Conservation (phyloP, 2,888 invertebrate genomes). For the Amphimallon solstitiale region DNA sequence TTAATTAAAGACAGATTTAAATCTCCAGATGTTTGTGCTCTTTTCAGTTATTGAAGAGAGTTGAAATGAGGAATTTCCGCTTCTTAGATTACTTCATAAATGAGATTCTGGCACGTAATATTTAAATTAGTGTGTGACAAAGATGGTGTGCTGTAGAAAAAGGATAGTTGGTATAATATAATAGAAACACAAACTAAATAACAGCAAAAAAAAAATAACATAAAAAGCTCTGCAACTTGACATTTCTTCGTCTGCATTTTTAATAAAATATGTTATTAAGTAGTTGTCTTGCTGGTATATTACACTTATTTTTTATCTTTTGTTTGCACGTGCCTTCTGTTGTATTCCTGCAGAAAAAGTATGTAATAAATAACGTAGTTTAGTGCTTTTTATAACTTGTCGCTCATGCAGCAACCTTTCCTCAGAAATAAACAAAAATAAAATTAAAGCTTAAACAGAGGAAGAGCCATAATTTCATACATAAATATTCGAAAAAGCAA, state of each 20-base stretch:
- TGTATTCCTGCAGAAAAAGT: too few species aligned
- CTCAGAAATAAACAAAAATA: too few species aligned
- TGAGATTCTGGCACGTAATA: constrained; percentile 38
- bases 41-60: constrained; percentile 43
- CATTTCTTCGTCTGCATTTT: neutral
- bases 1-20: constrained; percentile 46
- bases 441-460: too few species aligned
- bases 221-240: neutral
- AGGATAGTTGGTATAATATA: neutral
- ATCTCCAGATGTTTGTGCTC: constrained; percentile 44
- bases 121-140: constrained; percentile 31
- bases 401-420: too few species aligned
- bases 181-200: neutral
- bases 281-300: neutral
- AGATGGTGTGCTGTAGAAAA: neutral
- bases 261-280: constrained; percentile 13
- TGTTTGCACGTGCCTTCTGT: too few species aligned
- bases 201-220: neutral
- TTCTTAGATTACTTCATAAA: constrained; percentile 34
- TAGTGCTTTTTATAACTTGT: too few species aligned
- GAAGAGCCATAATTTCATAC: too few species aligned
- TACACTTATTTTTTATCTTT: neutral
- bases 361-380: too few species aligned
- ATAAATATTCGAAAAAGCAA: too few species aligned
- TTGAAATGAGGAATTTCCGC: constrained; percentile 33